phyloP scores from a whole-genome alignment of 2,797 vertebrate genomes.

The Gallinago stenura region DNA sequence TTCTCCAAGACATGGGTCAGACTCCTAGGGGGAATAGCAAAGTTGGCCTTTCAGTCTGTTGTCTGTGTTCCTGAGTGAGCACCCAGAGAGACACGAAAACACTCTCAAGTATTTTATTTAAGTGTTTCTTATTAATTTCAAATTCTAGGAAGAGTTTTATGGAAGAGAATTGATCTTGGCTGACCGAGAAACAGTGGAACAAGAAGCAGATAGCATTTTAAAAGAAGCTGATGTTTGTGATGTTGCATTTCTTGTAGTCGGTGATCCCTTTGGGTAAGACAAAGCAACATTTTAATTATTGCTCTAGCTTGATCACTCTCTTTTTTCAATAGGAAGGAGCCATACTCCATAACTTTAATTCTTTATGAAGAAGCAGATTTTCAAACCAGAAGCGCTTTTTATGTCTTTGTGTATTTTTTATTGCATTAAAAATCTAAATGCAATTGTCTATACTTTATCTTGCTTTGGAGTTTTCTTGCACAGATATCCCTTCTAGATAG shows the following conservation, averaged over 20 bases:
- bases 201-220: slow-evolving; percentile 90
- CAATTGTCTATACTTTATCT: not conserved
- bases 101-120: slow-evolving; percentile 13
- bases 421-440: not conserved
- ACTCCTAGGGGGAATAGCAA: not conserved
- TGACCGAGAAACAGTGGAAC: slow-evolving; percentile 93
- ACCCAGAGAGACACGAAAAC: not conserved
- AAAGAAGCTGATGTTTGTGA: slow-evolving; percentile 86
- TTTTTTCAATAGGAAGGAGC: not conserved
- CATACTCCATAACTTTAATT: not conserved
- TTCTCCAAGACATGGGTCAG: not conserved
- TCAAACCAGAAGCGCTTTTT: not conserved
- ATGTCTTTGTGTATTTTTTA: not conserved
- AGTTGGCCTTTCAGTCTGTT: not conserved
- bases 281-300: not conserved
- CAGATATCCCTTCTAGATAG: not conserved
- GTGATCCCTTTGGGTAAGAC: slow-evolving; percentile 95
- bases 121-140: slow-evolving; percentile 21
- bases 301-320: not conserved
- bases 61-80: not conserved
- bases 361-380: not conserved
- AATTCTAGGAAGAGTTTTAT: slow-evolving; percentile 91
- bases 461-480: not conserved
- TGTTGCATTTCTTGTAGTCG: slow-evolving; percentile 94
- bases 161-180: slow-evolving; percentile 91